Base-by-base conservation (phyloP, 2,888 invertebrate genomes). In the Clunio marinus region DNA sequence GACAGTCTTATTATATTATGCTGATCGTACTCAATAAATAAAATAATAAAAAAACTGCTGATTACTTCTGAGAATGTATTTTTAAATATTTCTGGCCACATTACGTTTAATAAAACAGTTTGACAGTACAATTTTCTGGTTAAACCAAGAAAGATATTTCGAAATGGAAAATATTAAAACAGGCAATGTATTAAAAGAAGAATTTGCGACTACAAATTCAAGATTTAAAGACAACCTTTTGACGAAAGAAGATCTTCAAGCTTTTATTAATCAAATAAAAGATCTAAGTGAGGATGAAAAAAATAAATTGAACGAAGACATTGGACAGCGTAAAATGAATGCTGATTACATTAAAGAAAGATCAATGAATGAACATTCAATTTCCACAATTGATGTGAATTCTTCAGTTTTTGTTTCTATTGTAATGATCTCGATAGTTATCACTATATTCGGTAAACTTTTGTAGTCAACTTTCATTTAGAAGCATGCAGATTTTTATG, bases 271-370 rank as follows among this genome's bases (percentile, higher is more conserved):
- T 5, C 71, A 70, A 55, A 75, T 74, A 68, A 70, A 71, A 17
- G 28, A 65, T 7, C 62, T 76, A 75, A 72, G 72, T 2, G 77
- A 78, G 0, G 75, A 75, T 0, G 80, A 81, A 1, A 80, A 77
- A 45, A 73, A 72, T 0, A 67, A 73, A 4, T 81, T 83, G 25
- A 73, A 77, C 0, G 70, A 71, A 0, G 65, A 67, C 10, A 70
- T 71, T 5, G 46, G 70, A 10, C 71, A 69, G 2, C 76, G 80
- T 57, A 74, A 83, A 5, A 80, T 77, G 51, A 76, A 80, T 0
- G 75, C 78, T 0, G 63, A 82, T 0, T 2, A 51, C 7, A 7
- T 51, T 22, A 51, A 51, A 22, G 20, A 51, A n/a, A n/a, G n/a
- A n/a, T n/a, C n/a, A n/a, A n/a, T n/a, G n/a, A n/a, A n/a, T n/a